Conservation (phyloP, 1,140 invertebrate genomes). For the Drosophila sp. region DNA sequence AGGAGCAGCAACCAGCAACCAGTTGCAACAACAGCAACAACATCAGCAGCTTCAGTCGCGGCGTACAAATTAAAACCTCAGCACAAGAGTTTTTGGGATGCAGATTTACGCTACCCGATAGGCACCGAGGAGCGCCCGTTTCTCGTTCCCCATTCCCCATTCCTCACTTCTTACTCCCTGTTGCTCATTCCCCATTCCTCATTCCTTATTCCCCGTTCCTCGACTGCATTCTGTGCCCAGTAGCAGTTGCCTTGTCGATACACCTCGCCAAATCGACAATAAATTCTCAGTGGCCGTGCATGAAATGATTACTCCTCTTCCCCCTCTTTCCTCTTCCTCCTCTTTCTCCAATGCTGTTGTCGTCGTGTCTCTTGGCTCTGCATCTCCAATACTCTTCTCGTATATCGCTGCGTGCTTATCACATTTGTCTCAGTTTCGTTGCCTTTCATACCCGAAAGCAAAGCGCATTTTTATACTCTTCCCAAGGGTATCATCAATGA, state of each 20-base stretch:
- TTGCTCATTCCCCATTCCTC: constrained; percentile 12
- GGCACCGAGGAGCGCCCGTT: constrained; percentile 50
- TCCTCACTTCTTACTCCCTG: no score
- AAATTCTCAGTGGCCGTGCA: constrained; percentile 78
- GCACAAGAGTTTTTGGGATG: constrained; percentile 64
- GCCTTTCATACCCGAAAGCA: constrained; percentile 32
- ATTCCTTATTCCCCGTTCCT: neutral
- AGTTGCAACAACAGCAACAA: constrained; percentile 9
- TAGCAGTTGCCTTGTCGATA: constrained; percentile 85
- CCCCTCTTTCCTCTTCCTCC: neutral
- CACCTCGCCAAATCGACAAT: constrained; percentile 84
- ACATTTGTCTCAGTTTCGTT: constrained; percentile 78
- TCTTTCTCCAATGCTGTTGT: constrained; percentile 23
- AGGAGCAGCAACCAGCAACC: constrained; percentile 39
- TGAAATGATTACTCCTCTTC: constrained; percentile 48
- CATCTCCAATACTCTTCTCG: constrained; percentile 43
- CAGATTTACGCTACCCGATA: constrained; percentile 73
- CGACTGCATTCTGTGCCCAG: constrained; percentile 75
- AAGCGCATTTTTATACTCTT: constrained; percentile 24
- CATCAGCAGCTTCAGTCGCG: constrained; percentile 21
- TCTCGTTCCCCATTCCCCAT: neutral
- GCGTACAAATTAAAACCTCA: constrained; percentile 82
- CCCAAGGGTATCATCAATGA: neutral
- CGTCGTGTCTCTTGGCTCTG: constrained; percentile 62
- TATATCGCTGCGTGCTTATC: constrained; percentile 80